Percentiles rank a stretch among this genome's conserved stretches.
Conservation (phyloP, 2,113 vertebrate genomes). For the Spheniscus mendiculus region DNA sequence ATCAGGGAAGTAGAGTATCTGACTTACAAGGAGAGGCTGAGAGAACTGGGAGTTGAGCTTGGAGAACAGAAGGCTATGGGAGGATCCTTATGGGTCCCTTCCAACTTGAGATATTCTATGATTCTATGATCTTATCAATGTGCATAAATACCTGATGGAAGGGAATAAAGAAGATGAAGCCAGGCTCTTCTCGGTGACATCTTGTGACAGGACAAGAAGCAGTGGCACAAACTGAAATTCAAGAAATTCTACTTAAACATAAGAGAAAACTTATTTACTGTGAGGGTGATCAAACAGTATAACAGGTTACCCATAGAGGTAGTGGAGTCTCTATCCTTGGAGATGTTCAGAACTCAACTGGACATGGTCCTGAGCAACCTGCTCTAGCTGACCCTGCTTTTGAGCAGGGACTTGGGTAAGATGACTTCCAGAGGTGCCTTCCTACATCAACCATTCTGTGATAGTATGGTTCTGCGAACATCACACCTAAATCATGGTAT, state of each 20-base stretch:
- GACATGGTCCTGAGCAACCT: not conserved
- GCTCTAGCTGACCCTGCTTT: not conserved
- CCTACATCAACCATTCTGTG: not conserved
- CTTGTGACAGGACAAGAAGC: not conserved
- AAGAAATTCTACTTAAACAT: not conserved
- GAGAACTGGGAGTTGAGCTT: not conserved
- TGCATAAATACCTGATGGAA: not conserved
- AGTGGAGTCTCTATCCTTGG: not conserved
- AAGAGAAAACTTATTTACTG: not conserved
- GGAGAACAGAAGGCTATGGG: not conserved
- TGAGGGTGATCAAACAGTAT: not conserved
- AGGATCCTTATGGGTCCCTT: not conserved
- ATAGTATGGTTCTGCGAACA: not conserved
- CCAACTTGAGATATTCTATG: too few species aligned
- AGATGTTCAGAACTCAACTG: not conserved
- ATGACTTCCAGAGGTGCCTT: not conserved
- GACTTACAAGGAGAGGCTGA: not conserved
- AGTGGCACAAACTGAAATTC: not conserved
- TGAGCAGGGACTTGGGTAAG: not conserved
- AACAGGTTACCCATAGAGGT: not conserved
- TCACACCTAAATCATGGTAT: not conserved
- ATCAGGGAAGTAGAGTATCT: not conserved
- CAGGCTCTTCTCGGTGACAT: not conserved
- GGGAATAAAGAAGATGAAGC: not conserved
- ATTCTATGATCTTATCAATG: not conserved